Evolutionary conservation across 2,888 invertebrate genomes (phyloP).

Genomic region (Oligia strigilis): DNA sequence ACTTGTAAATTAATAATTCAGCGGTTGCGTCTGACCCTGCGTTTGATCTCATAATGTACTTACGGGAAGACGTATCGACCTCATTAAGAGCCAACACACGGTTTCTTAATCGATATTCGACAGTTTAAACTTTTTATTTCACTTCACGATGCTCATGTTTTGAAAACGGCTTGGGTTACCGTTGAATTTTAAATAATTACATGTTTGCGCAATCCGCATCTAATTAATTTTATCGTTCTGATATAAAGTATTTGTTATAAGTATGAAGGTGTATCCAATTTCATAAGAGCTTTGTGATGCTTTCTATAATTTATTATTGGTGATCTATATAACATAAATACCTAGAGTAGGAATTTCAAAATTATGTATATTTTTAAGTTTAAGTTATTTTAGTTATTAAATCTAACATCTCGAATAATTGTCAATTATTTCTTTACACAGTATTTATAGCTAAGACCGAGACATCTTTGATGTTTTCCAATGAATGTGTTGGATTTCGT

Average conservation of each 20-base stretch:
- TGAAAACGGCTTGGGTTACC: constrained; percentile 66
- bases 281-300: constrained; percentile 49
- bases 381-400: neutral
- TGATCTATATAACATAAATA: constrained; percentile 29
- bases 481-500: too few species aligned
- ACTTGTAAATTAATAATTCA: constrained; percentile 88
- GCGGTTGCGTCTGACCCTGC: constrained; percentile 81
- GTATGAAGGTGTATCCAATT: constrained; percentile 46
- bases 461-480: constrained; percentile 8
- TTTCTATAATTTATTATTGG: constrained; percentile 26
- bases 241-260: constrained; percentile 51
- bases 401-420: neutral
- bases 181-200: constrained; percentile 68
- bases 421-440: neutral
- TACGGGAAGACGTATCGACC: constrained; percentile 83
- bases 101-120: constrained; percentile 84
- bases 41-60: constrained; percentile 85
- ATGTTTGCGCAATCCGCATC: constrained; percentile 61
- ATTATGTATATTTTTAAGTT: neutral
- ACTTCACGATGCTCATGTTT: constrained; percentile 71
- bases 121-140: constrained; percentile 80
- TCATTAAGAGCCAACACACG: constrained; percentile 84
- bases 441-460: neutral
- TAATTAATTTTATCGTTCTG: constrained; percentile 58
- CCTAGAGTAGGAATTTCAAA: neutral